Evolutionary conservation across 2,888 invertebrate species (phyloP).

Genomic region (Scaptomyza caliginosa): DNA sequence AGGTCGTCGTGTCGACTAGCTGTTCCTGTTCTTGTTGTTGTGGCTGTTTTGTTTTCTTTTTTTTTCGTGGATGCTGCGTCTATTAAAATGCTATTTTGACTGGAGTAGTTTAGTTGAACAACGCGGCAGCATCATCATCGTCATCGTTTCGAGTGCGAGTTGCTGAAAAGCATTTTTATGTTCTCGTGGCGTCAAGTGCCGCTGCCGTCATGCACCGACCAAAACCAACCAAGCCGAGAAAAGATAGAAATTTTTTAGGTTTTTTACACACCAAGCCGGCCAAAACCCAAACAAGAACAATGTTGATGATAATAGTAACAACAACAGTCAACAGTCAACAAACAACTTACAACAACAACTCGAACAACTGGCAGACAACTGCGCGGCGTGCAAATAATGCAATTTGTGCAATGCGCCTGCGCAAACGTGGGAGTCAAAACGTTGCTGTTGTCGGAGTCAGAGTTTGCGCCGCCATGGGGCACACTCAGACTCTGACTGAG

Average conservation of each 20-base stretch:
- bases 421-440: slow-evolving; percentile 74
- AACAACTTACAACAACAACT: slow-evolving; percentile 17
- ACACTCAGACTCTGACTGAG: slow-evolving; percentile 22
- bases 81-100: slow-evolving; percentile 79
- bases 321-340: slow-evolving; percentile 52
- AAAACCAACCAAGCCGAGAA: background rate
- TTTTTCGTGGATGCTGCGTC: slow-evolving; percentile 46
- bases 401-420: slow-evolving; percentile 78
- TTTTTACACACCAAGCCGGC: slow-evolving; percentile 39
- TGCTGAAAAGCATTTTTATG: slow-evolving; percentile 80
- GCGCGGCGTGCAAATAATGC: slow-evolving; percentile 77
- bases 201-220: slow-evolving; percentile 47
- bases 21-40: slow-evolving; percentile 12
- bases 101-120: slow-evolving; percentile 76
- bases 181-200: slow-evolving; percentile 79
- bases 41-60: slow-evolving; percentile 24
- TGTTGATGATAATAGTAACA: slow-evolving; percentile 77
- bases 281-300: slow-evolving; percentile 69
- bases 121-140: slow-evolving; percentile 47
- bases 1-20: slow-evolving; percentile 67
- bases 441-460: slow-evolving; percentile 32
- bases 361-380: slow-evolving; percentile 48
- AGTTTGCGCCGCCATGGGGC: slow-evolving; percentile 34
- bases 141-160: slow-evolving; percentile 67
- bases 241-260: slow-evolving; percentile 46